phyloP scores from a whole-genome alignment of 2,113 vertebrate species.

The Galeopterus variegatus region DNA sequence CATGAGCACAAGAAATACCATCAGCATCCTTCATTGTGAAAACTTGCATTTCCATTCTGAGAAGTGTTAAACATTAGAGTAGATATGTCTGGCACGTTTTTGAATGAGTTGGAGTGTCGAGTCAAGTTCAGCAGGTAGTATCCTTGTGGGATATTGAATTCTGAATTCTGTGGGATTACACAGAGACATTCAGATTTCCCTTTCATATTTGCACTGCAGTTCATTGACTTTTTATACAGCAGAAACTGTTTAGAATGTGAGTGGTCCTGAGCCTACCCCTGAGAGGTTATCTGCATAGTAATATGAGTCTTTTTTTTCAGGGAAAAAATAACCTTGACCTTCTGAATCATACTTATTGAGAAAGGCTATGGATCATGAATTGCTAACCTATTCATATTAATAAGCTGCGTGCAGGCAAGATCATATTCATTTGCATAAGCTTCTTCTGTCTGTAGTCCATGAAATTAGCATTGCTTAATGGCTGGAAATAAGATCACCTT shows the following conservation, averaged over 20 bases:
- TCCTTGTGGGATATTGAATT: not conserved
- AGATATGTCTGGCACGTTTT: not conserved
- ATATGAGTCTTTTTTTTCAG: conserved; percentile 57
- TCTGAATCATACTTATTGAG: conserved; percentile 45
- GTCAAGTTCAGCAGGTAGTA: not conserved
- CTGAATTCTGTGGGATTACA: conserved; percentile 41
- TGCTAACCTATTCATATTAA: conserved; percentile 74
- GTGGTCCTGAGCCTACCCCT: not conserved
- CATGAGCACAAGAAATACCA: conserved; percentile 56
- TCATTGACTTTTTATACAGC: conserved; percentile 35
- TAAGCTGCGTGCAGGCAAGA: conserved; percentile 65
- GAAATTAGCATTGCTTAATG: conserved; percentile 84
- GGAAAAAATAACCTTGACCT: conserved; percentile 71
- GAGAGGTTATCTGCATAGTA: conserved; percentile 60
- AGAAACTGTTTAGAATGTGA: conserved; percentile 38
- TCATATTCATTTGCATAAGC: conserved; percentile 78
- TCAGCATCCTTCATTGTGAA: conserved; percentile 56
- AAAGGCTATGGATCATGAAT: conserved; percentile 60
- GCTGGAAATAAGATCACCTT: conserved; percentile 77
- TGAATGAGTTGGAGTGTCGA: not conserved
- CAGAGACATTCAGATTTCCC: not conserved
- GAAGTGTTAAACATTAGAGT: not conserved
- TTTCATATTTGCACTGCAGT: conserved; percentile 35
- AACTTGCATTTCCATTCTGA: conserved; percentile 27
- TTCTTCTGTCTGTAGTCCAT: conserved; percentile 75